These are phyloP conservation scores for Brachionus rotundiformis DNA, from an alignment of 1,140 invertebrate species.

Conservation along the genomic window DNA sequence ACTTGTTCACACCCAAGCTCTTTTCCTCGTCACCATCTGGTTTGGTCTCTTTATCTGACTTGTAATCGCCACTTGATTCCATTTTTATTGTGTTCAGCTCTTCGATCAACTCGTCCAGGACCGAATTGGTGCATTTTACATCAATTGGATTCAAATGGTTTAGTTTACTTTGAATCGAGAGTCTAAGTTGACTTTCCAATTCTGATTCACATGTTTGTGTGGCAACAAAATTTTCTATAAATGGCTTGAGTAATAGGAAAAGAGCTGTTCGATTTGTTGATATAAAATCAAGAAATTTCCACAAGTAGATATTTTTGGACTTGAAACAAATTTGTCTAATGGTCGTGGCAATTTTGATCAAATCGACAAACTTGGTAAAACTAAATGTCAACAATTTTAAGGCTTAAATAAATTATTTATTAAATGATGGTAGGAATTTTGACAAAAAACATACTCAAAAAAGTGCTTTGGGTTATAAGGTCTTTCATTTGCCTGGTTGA, in stretches of 20 bases:
- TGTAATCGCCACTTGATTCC: background rate
- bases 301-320: constrained; percentile 40
- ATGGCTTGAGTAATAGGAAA: constrained; percentile 25
- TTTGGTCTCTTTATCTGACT: background rate
- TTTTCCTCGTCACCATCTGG: background rate
- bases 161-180: constrained; percentile 18
- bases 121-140: constrained; percentile 27
- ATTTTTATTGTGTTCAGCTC: constrained; percentile 18
- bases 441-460: constrained; percentile 11
- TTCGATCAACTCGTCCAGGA: constrained; percentile 28
- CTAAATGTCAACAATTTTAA: constrained; percentile 33
- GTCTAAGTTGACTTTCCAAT: background rate
- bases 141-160: constrained; percentile 17
- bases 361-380: constrained; percentile 15
- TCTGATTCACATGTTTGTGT: constrained; percentile 48
- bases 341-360: constrained; percentile 12
- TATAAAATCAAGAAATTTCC: constrained; percentile 48
- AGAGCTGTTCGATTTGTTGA: constrained; percentile 3
- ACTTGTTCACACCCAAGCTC: background rate
- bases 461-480: constrained; percentile 36
- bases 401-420: too few relatives aligned
- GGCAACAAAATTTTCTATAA: constrained; percentile 43
- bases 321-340: constrained; percentile 46
- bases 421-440: too few relatives aligned
- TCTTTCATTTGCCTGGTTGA: constrained; percentile 49